Evolutionary conservation across 2,797 vertebrate species (phyloP), one percentile per base, ranked within the genome.

Genomic region (Loriculus beryllinus): DNA sequence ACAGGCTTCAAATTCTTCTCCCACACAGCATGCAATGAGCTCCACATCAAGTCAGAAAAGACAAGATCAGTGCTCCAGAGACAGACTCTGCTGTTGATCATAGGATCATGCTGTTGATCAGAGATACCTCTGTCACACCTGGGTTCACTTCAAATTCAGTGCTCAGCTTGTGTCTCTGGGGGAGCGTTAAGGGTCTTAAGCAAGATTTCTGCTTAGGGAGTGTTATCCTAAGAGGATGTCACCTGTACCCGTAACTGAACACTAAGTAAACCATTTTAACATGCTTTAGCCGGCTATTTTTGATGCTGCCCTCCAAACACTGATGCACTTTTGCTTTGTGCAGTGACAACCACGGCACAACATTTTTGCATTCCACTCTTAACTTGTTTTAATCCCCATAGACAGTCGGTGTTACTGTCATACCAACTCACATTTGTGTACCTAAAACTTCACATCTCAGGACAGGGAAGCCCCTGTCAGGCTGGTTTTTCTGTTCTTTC

Each of bases 1-100:
- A 91, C 69, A 64, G 33, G 47, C n/a, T 82, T 42, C 67, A 95
- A 91, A 96, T 95, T 89, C 87, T 92, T 84, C 74, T 89, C 29
- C 48, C n/a, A 56, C 33, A 54, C 35, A 91, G 72, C 65, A 72
- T 0, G 40, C 89, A 31, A 80, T 37, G 43, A 93, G 67, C 82
- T 89, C 76, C 79, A 94, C 63, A 63, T 20, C 59, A 31, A 83
- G 64, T 68, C 76, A 85, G 75, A 79, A 90, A 92, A 81, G 68
- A 33, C 1, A 0, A 77, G 49, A 63, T 82, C 51, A 21, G 43
- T 21, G 43, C 23, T 87, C 76, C 70, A 67, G 79, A 85, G 84
- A 86, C 29, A 67, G 62, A 42, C 31, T 49, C 45, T 47, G 45
- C 45, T 47, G 45, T 22, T 47, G 45, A 47, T 13, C 45, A 47